phyloP scores from a whole-genome alignment of 2,888 invertebrate species.

The Toxonevra muliebris region DNA sequence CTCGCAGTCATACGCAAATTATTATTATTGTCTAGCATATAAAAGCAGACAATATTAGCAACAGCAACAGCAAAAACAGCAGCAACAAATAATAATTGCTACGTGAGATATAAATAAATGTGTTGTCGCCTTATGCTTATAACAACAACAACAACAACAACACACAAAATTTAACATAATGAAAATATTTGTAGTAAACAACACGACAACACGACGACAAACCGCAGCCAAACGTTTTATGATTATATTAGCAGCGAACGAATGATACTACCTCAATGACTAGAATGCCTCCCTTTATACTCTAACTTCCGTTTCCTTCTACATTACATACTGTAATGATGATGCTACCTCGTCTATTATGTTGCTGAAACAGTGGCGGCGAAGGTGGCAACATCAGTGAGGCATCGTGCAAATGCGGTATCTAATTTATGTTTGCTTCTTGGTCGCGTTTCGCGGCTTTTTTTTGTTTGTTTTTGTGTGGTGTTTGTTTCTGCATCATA shows the following conservation, averaged over 20 bases:
- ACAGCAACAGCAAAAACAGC: constrained; percentile 29
- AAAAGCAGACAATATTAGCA: constrained; percentile 20
- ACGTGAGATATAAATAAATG: constrained; percentile 40
- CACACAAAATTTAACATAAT: constrained; percentile 25
- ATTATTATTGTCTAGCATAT: constrained; percentile 24
- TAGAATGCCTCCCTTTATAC: too few species aligned
- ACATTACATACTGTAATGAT: background rate
- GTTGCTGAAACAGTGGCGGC: too few species aligned
- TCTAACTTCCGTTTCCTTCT: background rate
- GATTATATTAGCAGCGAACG: constrained; percentile 32
- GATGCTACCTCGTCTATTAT: background rate
- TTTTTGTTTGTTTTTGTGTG: constrained; percentile 29
- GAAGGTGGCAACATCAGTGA: background rate
- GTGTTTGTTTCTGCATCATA: constrained; percentile 37
- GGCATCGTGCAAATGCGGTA: constrained; percentile 38
- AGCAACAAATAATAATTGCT: constrained; percentile 42
- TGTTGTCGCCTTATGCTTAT: constrained; percentile 17
- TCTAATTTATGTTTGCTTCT: constrained; percentile 61
- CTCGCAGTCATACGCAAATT: constrained; percentile 20
- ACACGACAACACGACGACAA: background rate
- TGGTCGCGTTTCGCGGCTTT: constrained; percentile 63
- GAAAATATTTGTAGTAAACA: constrained; percentile 10
- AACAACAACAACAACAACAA: constrained; percentile 27
- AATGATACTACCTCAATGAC: background rate
- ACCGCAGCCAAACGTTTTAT: constrained; percentile 33